phyloP scores from a whole-genome alignment of 2,797 vertebrate species.

The Nasua narica region DNA sequence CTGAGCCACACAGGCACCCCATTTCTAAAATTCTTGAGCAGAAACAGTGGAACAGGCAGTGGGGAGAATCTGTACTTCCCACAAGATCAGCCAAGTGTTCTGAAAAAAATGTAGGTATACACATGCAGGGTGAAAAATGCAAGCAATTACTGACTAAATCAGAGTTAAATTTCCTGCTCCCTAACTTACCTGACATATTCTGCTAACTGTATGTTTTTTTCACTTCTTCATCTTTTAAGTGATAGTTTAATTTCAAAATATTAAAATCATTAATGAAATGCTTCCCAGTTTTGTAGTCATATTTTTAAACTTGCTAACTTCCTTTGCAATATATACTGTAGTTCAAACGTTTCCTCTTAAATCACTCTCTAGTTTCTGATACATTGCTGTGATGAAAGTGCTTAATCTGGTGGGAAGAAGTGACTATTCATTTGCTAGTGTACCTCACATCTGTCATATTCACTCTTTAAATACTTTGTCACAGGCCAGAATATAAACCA shows the following conservation, averaged over 20 bases:
- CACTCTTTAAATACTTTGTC: constrained; percentile 51
- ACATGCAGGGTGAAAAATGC: background rate
- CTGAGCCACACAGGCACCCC: no score
- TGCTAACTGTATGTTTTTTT: background rate
- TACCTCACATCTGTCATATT: constrained; percentile 60
- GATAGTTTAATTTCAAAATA: constrained; percentile 51
- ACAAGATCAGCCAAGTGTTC: background rate
- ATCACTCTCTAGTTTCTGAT: constrained; percentile 57
- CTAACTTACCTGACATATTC: background rate
- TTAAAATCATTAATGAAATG: constrained; percentile 36
- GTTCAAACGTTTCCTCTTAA: constrained; percentile 56
- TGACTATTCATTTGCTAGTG: constrained; percentile 61
- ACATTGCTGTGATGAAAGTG: constrained; percentile 57
- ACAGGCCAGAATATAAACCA: constrained; percentile 40
- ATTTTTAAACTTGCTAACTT: constrained; percentile 37
- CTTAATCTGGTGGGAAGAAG: constrained; percentile 61
- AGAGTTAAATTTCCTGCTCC: background rate
- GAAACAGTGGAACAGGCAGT: background rate
- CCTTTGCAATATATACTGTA: background rate
- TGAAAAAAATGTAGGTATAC: background rate
- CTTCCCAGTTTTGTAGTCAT: background rate
- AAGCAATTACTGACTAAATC: background rate
- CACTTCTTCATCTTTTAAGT: background rate
- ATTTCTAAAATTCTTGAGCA: background rate
- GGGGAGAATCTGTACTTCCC: background rate